Conservation (phyloP, 2,113 vertebrate species). For the Myrmecophaga tridactyla region DNA sequence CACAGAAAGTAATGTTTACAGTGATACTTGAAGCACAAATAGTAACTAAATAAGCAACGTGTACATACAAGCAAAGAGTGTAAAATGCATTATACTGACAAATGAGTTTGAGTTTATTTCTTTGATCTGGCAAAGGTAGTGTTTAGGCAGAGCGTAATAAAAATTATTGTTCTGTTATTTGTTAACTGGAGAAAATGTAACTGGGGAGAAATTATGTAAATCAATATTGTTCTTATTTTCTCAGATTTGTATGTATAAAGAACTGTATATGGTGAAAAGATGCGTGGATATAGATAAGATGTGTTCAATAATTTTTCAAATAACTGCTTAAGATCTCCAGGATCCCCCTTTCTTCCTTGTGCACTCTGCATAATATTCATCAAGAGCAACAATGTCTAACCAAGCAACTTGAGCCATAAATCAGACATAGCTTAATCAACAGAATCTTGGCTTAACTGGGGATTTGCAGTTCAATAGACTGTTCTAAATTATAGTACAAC, state of each 20-base stretch:
- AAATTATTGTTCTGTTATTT: not conserved
- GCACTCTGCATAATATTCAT: not conserved
- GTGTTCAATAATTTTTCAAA: not conserved
- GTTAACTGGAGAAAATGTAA: not conserved
- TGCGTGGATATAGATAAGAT: not conserved
- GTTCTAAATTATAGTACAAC: not conserved
- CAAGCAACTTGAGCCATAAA: not conserved
- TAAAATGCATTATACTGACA: not conserved
- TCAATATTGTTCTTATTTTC: not conserved
- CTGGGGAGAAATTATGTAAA: constrained; percentile 16
- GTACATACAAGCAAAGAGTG: not conserved
- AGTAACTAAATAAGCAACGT: not conserved
- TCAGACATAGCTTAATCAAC: constrained; percentile 34
- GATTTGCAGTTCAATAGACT: not conserved
- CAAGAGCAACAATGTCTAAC: not conserved
- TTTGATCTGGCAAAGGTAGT: not conserved
- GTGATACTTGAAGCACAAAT: not conserved
- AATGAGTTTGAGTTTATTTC: not conserved
- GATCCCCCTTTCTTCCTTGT: not conserved
- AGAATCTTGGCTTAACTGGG: constrained; percentile 25
- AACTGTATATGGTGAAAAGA: not conserved
- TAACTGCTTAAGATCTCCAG: not conserved
- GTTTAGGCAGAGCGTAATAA: not conserved
- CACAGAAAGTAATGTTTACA: not conserved
- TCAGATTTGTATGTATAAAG: constrained; percentile 1